A percentile compares a stretch with the other conserved stretches of the same genome.
Conservation (phyloP, 2,113 vertebrate genomes). For the Strix uralensis region DNA sequence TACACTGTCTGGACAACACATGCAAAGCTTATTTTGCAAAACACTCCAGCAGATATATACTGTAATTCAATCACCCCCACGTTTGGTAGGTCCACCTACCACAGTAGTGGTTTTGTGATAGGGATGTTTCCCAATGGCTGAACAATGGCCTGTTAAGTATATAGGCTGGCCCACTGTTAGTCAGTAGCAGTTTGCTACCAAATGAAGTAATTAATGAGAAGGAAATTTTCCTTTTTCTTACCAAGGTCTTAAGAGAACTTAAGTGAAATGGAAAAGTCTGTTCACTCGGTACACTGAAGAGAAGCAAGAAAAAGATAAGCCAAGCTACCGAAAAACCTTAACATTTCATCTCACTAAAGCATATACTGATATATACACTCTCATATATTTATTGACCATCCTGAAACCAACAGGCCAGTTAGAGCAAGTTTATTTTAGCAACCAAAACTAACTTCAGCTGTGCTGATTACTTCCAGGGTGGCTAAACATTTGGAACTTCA, state of each 20-base stretch:
- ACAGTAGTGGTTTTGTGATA: background rate
- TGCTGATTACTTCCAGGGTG: background rate
- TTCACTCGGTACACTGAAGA: no score
- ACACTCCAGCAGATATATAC: background rate
- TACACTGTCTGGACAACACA: background rate
- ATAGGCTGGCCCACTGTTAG: background rate
- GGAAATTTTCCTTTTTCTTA: background rate
- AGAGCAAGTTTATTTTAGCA: background rate
- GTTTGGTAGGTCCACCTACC: background rate
- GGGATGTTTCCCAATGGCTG: background rate
- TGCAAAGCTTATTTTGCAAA: background rate
- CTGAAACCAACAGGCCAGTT: background rate
- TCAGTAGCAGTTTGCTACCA: background rate
- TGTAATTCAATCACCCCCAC: background rate
- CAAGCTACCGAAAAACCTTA: background rate
- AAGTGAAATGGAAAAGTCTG: no score
- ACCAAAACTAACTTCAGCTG: background rate
- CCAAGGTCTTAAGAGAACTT: background rate
- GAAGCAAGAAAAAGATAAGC: background rate
- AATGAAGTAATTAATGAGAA: background rate
- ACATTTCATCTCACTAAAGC: background rate
- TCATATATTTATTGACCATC: background rate
- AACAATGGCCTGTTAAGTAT: background rate
- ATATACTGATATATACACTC: background rate
- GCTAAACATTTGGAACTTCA: slow-evolving; percentile 5